Base-by-base conservation (phyloP, 2,797 vertebrate genomes). In the Pelobates cultripes region DNA sequence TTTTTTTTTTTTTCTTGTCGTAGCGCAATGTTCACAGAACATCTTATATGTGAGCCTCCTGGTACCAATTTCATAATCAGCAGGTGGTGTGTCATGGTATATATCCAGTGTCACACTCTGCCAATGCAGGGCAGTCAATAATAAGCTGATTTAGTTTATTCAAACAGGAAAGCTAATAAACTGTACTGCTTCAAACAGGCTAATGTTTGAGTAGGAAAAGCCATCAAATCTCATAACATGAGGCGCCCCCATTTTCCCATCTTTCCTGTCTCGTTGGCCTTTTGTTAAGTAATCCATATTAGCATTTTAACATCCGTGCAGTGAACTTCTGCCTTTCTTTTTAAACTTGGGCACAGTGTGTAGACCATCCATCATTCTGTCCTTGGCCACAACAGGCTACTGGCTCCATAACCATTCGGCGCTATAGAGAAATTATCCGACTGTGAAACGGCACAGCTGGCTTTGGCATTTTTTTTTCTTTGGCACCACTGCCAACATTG, bases 391-490 rank as follows among this genome's bases (percentile, higher is more conserved):
- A 94, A 91, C 93, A 92, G 92, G 90, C 92, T 92, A 90, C 90
- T 92, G 92, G 92, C 92, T 92, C 91, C 85, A 73, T 87, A 90
- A 88, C 91, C 90, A 89, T 91, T 92, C 90, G 89, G 90, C 93
- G 89, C 91, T 90, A 78, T 88, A 84, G 85, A 86, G 90, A 92
- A 92, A 89, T 91, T 91, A 93, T 90, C 91, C 85, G 55, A 92
- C 91, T 91, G 92, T 92, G 93, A 95, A 95, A 94, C 93, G 88
- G 91, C 93, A 92, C 95, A 96, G 95, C 95, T 97, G 96, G 95
- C 93, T 89, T 88, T 86, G 91, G 91, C 89, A 86, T 93, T 93
- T 89, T 81, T 91, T 80, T 91, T 90, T 87, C 92, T 94, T 93
- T 90, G 90, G 91, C 91, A 68, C 94, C 92, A 89, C 89, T 93